Conservation (phyloP, 2,113 vertebrate genomes). For the Rhombomys opimus region DNA sequence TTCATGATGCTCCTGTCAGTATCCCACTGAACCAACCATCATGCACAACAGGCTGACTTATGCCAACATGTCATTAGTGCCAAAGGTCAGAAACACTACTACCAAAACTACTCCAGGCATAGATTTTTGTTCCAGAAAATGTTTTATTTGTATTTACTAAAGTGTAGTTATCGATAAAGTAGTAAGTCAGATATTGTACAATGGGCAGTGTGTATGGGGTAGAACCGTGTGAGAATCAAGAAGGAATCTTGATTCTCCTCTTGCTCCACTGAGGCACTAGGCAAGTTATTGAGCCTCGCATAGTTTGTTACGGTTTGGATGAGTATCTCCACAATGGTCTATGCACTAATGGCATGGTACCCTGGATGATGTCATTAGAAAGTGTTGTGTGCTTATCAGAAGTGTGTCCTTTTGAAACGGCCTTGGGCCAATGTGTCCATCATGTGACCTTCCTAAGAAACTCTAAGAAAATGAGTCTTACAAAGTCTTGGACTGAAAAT, state of each 20-base stretch:
- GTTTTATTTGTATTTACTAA: background rate
- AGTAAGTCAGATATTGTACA: background rate
- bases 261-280: background rate
- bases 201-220: background rate
- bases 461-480: background rate
- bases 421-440: background rate
- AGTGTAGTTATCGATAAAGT: background rate
- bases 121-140: background rate
- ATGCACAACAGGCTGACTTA: background rate
- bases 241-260: background rate
- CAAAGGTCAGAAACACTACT: background rate
- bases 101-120: background rate
- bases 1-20: background rate
- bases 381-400: background rate
- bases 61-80: background rate
- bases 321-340: background rate
- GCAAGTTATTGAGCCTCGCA: background rate
- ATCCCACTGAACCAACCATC: accelerated
- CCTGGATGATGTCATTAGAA: background rate
- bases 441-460: background rate
- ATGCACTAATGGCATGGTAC: background rate
- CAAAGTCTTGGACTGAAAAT: background rate
- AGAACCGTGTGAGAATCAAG: background rate
- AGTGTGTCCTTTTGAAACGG: background rate
- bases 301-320: background rate